Evolutionary conservation across 2,113 vertebrate species (phyloP).

Genomic region (Bothrops jararaca): DNA sequence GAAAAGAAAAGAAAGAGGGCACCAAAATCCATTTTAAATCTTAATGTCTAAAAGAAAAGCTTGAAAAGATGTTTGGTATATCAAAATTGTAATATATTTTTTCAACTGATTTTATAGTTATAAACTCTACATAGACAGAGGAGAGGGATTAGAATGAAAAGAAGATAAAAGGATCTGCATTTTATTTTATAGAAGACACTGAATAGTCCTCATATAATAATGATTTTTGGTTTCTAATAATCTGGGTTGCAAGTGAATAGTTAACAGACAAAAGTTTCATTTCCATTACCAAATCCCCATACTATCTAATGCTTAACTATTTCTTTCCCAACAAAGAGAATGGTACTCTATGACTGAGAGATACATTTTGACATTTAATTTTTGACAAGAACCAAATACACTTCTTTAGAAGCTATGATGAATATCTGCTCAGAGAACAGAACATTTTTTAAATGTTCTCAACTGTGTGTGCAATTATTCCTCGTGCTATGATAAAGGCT

Average conservation of each 20-base stretch:
- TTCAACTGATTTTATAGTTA: neutral
- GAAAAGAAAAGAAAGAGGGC: neutral
- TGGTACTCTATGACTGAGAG: neutral
- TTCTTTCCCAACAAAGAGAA: constrained; percentile 12
- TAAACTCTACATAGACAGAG: neutral
- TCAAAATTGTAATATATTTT: neutral
- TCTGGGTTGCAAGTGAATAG: constrained; percentile 11
- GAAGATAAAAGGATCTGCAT: neutral
- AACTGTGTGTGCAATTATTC: neutral
- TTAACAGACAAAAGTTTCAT: constrained; percentile 21
- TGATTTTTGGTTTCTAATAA: constrained; percentile 4
- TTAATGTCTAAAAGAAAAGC: neutral
- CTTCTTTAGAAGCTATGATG: neutral
- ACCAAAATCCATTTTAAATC: neutral
- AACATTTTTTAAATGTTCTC: neutral
- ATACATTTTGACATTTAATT: constrained; percentile 1
- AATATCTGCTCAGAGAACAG: neutral
- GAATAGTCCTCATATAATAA: neutral
- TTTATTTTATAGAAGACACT: neutral
- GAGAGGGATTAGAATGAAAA: neutral
- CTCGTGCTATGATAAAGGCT: neutral
- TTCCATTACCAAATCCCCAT: constrained; percentile 13
- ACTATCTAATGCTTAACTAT: neutral
- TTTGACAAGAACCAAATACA: neutral
- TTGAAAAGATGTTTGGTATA: neutral